phyloP scores from a whole-genome alignment of 2,888 invertebrate genomes.

The Alcis repandata region DNA sequence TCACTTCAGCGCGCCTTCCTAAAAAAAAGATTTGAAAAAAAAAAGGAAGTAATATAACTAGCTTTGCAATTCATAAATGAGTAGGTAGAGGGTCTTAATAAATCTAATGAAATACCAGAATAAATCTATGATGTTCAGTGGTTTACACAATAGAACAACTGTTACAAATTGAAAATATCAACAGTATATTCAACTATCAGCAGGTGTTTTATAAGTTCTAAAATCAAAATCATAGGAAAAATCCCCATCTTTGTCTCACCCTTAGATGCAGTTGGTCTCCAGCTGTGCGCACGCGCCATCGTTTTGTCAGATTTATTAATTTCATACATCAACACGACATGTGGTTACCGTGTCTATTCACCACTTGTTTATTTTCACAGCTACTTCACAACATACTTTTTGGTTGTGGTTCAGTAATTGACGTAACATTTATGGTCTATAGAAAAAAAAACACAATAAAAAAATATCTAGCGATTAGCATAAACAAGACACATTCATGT shows the following conservation, averaged over 20 bases:
- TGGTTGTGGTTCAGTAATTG: neutral
- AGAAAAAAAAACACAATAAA: neutral
- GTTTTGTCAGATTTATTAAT: constrained; percentile 76
- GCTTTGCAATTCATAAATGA: too few relatives aligned
- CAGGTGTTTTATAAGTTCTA: constrained; percentile 16
- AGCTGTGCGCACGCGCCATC: constrained; percentile 75
- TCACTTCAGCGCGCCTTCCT: too few relatives aligned
- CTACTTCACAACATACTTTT: constrained; percentile 32
- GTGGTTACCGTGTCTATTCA: constrained; percentile 68
- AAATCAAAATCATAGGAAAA: neutral
- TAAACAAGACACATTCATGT: too few relatives aligned
- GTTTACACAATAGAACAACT: neutral
- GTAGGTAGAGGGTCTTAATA: too few relatives aligned
- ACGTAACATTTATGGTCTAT: neutral
- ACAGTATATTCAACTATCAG: neutral
- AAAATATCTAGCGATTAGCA: too few relatives aligned
- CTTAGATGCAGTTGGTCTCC: constrained; percentile 51
- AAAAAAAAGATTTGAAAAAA: too few relatives aligned
- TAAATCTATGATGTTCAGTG: too few relatives aligned
- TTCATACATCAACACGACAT: constrained; percentile 60
- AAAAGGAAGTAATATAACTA: too few relatives aligned
- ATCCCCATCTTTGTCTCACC: constrained; percentile 30
- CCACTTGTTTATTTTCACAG: constrained; percentile 62
- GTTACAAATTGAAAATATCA: neutral
- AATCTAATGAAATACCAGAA: too few relatives aligned